phyloP scores from a whole-genome alignment of 1,140 invertebrate genomes.

The Leptinotarsa texana region DNA sequence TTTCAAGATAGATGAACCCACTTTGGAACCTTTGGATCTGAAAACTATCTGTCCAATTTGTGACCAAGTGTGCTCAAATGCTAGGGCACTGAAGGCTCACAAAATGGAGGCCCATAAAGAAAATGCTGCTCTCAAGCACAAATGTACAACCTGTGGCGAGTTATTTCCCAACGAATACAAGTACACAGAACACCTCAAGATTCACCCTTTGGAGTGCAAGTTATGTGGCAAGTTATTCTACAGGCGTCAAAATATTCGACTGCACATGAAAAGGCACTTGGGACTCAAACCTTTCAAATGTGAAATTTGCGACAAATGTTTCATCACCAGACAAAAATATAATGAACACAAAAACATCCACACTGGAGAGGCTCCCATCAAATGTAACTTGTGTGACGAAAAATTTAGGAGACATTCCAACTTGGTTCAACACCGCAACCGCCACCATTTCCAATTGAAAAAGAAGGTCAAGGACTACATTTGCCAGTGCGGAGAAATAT shows the following conservation, averaged over 20 bases:
- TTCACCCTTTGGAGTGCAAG: conserved; percentile 78
- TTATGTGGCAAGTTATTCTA: conserved; percentile 80
- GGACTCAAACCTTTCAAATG: conserved; percentile 78
- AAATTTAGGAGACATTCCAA: conserved; percentile 85
- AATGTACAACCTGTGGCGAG: conserved; percentile 65
- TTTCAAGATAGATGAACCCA: conserved; percentile 11
- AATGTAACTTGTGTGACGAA: conserved; percentile 79
- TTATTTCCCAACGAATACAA: conserved; percentile 63
- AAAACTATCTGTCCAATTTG: conserved; percentile 43
- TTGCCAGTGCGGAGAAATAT: conserved; percentile 79
- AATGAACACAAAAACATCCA: conserved; percentile 81
- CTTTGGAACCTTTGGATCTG: conserved; percentile 16
- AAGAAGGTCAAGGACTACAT: conserved; percentile 76
- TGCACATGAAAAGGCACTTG: conserved; percentile 60
- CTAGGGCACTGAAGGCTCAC: conserved; percentile 59
- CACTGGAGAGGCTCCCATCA: conserved; percentile 78
- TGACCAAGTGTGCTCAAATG: conserved; percentile 46
- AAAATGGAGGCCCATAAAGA: conserved; percentile 58
- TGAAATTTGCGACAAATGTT: conserved; percentile 75
- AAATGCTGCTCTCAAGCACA: conserved; percentile 40
- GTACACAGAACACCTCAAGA: conserved; percentile 72
- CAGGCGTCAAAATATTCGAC: conserved; percentile 69
- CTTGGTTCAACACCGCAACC: conserved; percentile 80
- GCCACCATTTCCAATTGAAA: conserved; percentile 68
- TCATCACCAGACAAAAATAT: conserved; percentile 77